Conservation (phyloP, 1,140 invertebrate species). For the Hypothenemus hampei region DNA sequence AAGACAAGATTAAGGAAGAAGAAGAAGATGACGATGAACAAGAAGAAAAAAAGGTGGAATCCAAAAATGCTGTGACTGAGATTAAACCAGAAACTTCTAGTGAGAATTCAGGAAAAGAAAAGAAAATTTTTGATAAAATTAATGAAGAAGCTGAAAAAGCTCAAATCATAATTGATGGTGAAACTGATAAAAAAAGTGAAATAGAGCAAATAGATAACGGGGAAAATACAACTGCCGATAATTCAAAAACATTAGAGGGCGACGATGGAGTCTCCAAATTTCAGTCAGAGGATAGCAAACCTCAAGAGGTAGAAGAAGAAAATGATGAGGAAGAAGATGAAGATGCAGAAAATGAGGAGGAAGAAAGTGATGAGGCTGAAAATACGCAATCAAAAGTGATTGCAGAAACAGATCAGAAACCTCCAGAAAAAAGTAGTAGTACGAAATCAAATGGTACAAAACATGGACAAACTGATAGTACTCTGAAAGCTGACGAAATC, state of each 20-base stretch:
- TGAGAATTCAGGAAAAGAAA: neutral
- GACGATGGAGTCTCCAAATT: no score
- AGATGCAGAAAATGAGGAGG: conserved; percentile 3
- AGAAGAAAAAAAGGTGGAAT: conserved; percentile 4
- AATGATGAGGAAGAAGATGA: conserved; percentile 4
- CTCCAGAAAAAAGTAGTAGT: no score
- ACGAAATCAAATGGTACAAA: neutral
- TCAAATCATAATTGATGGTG: no score
- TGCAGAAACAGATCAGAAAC: neutral
- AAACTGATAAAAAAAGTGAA: no score
- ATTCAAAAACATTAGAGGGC: no score
- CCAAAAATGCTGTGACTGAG: neutral
- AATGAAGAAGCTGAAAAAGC: neutral
- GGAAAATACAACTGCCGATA: no score
- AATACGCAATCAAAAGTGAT: neutral
- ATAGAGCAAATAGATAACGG: no score
- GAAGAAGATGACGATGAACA: conserved; percentile 12
- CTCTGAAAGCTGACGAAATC: no score
- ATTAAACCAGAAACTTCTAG: neutral
- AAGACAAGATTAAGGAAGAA: no score
- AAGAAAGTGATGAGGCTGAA: neutral
- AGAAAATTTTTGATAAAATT: conserved; percentile 3
- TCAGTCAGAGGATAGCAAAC: no score
- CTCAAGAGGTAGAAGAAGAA: conserved; percentile 14
- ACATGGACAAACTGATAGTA: no score